Base-by-base conservation (phyloP, 2,113 vertebrate species). In the Acinonyx jubatus region DNA sequence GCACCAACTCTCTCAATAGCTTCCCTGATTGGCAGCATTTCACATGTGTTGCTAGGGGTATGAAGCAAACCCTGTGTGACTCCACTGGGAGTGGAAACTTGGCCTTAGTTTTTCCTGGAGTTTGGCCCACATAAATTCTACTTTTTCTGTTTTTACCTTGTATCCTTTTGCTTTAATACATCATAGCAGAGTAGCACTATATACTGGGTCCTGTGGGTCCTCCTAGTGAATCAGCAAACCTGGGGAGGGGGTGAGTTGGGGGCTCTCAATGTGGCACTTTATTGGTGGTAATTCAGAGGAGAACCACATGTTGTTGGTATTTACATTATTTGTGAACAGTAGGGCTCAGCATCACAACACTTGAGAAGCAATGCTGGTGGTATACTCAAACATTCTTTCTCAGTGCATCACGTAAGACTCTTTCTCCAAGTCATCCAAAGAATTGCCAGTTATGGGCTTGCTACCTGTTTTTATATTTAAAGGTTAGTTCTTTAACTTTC, bases 201-300 rank as follows among this genome's bases (percentile, higher is more conserved):
- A 31, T 55, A n/a, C 12, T 10, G 50, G 13, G 18, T n/a, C 78
- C 63, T 31, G 11, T 21, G 12, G 25, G 18, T 57, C n/a, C 27
- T 63, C 33, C 45, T 21, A 5, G 4, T 2, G 2, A 55, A 23
- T 82, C 65, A 8, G 61, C 16, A 79, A 31, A 41, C 61, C 9
- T 15, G 4, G 48, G 21, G 1, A 0, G 4, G 48, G 21, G 1
- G 0, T 27, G 13, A 18, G 23, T 4, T 31, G 86, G 45, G 63
- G 6, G 31, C 69, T 81, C 45, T 82, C 2, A 4, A 41, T 52
- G 18, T 33, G 9, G 14, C 7, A 25, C 45, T 65, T 45, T 36
- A 0, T 36, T n/a, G 11, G 25, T 50, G n/a, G 10, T 69, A 27
- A 61, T 7, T 18, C 29, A 50, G 16, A 69, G 36, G 76, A 19